Evolutionary conservation across 2,888 invertebrate genomes (phyloP).

Genomic region (Stenoptilia bipunctidactyla): DNA sequence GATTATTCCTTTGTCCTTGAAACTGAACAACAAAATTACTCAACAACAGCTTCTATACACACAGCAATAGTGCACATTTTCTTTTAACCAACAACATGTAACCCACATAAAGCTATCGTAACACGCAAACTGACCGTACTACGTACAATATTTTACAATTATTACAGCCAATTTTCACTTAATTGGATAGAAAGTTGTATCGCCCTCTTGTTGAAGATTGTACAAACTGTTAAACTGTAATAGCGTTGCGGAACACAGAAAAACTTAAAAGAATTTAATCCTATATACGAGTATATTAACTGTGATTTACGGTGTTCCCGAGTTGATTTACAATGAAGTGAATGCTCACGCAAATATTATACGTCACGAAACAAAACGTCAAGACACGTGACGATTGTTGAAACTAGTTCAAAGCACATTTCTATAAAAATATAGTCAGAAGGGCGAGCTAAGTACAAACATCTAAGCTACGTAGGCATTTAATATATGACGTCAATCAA

Average conservation of each 20-base stretch:
- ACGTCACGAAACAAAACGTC: neutral
- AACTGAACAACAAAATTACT: slow-evolving; percentile 8
- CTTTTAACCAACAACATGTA: neutral
- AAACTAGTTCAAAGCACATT: no score
- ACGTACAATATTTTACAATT: slow-evolving; percentile 2
- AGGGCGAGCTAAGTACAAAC: no score
- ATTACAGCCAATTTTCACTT: neutral
- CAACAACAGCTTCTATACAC: neutral
- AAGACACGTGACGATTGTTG: neutral
- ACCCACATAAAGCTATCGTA: slow-evolving; percentile 16
- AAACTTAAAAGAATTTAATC: slow-evolving; percentile 1
- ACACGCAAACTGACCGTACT: slow-evolving; percentile 28
- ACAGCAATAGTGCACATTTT: neutral
- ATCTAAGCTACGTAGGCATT: no score
- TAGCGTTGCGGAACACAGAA: neutral
- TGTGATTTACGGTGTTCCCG: neutral
- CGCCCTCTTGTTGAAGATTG: neutral
- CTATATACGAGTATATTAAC: neutral
- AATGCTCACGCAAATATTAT: neutral
- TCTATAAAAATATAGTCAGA: no score
- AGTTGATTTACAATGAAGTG: neutral
- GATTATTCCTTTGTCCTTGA: slow-evolving; percentile 32
- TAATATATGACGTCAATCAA: no score
- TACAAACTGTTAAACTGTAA: neutral
- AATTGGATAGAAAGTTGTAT: neutral